Evolutionary conservation across 2,888 invertebrate genomes (phyloP).

Genomic region (Ashinkailepas kermadecensis): DNA sequence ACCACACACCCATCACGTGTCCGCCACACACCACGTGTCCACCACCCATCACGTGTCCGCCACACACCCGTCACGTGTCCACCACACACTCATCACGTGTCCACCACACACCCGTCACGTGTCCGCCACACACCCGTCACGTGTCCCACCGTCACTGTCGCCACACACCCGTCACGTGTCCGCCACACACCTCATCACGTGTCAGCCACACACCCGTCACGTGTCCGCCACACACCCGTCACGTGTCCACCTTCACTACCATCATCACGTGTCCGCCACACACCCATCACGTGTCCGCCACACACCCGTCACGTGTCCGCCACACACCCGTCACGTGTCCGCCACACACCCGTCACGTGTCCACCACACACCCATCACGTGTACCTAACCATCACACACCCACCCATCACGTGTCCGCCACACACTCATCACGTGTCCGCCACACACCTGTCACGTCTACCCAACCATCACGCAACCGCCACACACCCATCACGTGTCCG

Average conservation of each 20-base stretch:
- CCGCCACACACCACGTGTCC: not conserved
- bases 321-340: no score
- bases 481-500: not conserved
- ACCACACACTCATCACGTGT: not conserved
- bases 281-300: not conserved
- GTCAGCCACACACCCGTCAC: not conserved
- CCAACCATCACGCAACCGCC: no score
- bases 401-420: no score
- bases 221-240: not conserved
- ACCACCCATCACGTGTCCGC: not conserved
- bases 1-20: not conserved
- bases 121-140: not conserved
- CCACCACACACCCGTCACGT: not conserved
- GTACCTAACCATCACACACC: no score
- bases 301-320: not conserved
- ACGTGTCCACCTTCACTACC: not conserved
- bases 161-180: not conserved
- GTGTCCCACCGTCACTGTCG: not conserved
- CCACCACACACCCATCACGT: no score
- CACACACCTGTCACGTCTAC: not conserved
- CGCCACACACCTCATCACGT: not conserved
- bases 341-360: no score
- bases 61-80: no score
- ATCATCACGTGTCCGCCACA: not conserved
- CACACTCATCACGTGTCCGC: constrained; percentile 64